Evolutionary conservation across 2,888 invertebrate species (phyloP), one percentile per base, ranked within the genome.

Genomic region (Cotesia congregata): DNA sequence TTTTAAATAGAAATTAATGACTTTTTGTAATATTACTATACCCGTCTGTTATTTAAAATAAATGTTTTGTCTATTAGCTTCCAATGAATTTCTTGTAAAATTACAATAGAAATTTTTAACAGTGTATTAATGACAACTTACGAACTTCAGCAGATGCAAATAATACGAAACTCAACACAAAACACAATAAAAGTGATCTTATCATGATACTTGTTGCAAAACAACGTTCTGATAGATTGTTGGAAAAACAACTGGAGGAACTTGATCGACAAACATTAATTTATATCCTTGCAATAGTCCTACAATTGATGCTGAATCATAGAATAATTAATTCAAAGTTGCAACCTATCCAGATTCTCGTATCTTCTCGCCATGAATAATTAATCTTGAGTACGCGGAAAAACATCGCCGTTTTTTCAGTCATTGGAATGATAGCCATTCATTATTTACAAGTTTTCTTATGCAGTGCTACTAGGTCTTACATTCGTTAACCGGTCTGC

Each of bases 271-370:
- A 68, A 72, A 72, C 3, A 72, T 15, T 38, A 6, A 61, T 72
- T 62, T 40, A 72, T 40, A 62, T 17, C 15, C 38, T 78, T 12
- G 30, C 40, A 62, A 69, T 67, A 72, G 64, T 17, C 50, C 40
- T 12, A 59, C 72, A 41, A 72, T 69, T 64, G 72, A 20, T 73
- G 70, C 61, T 72, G 78, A 76, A 67, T 80, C 80, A 78, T 77
- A 74, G n/a, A 71, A 71, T 73, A 68, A 78, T 72, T 50, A 76
- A 77, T 77, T 78, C 77, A 80, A 65, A 78, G 77, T 67, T 77
- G 62, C 20, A 62, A 67, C 3, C 30, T 39, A 5, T 67, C 15
- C 15, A 30, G 30, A 30, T 30, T 64, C 17, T 30, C 7, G 6
- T 62, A 2, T 30, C 30, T 30, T 30, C 3, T 20, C n/a, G 3